phyloP scores from a whole-genome alignment of 2,797 vertebrate species.

The Crypturellus tataupa region DNA sequence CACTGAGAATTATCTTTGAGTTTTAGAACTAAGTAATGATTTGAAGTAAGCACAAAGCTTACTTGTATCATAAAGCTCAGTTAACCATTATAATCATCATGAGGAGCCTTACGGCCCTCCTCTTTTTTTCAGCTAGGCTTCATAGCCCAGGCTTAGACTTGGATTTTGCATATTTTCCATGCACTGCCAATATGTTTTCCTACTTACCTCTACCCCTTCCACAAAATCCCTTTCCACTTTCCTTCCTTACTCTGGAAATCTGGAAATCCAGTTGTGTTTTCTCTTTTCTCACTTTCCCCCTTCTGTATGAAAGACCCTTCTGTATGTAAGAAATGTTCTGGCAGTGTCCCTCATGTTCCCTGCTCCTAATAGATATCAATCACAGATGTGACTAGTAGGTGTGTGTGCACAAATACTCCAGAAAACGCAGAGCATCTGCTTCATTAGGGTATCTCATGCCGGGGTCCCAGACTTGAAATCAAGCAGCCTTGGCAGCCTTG shows the following conservation, averaged over 20 bases:
- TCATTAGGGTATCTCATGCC: not conserved
- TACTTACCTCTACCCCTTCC: not conserved
- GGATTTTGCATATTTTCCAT: not conserved
- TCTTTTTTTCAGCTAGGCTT: not conserved
- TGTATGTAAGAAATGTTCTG: not conserved
- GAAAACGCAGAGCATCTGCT: not conserved
- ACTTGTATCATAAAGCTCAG: no score
- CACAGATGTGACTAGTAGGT: not conserved
- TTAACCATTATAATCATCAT: no score
- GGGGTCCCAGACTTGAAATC: not conserved
- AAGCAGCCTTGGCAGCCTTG: no score
- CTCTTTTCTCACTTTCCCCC: not conserved
- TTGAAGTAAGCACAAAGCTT: not conserved
- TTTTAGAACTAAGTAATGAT: accelerated
- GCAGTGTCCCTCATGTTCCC: not conserved
- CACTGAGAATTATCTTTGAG: not conserved
- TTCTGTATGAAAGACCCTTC: not conserved
- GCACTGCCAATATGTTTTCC: not conserved
- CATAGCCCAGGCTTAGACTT: not conserved
- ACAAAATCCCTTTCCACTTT: not conserved
- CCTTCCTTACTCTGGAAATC: not conserved
- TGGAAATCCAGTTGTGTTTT: not conserved
- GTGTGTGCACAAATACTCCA: not conserved
- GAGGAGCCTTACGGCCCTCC: not conserved
- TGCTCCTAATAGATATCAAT: no score